Base-by-base conservation (phyloP, 2,113 vertebrate species). In the Catagonus wagneri region DNA sequence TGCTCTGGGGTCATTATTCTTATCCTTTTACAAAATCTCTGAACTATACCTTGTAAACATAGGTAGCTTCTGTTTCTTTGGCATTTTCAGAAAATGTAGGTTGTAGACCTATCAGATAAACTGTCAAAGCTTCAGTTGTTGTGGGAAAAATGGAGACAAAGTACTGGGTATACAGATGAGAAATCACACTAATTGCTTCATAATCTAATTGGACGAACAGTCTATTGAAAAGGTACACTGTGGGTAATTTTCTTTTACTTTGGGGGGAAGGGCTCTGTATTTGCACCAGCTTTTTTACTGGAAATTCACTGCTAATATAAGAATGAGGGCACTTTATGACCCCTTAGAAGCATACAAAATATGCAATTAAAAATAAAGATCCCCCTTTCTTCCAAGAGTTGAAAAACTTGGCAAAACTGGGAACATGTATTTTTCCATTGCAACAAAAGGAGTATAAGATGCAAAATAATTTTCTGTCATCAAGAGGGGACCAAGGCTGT, bases 51-150 rank as follows among this genome's bases (percentile, higher is more conserved):
- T 80, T 85, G 83, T 36, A 97, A 94, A 85, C 7, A 89, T 25
- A 80, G 54, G 2, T 65, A 63, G 0, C 52, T 94, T 93, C 4
- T 32, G 0, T 89, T 95, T 95, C 91, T 96, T 94, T 89, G 79
- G 14, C 34, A 92, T 75, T 95, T 92, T 32, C 80, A 79, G 25
- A 78, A 97, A 96, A 97, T 86, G 27, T 29, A 95, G 80, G 85
- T 84, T 96, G 97, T 69, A 23, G 58, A 25, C 61, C 16, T 6
- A 50, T 71, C 44, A 96, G 75, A 81, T 15, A 20, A 16, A 86
- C 66, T 74, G 61, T 69, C 87, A 89, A 96, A 95, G 2, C 68
- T 85, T 20, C 83, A 95, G 84, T 95, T 95, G 56, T 23, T 96
- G 71, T 83, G 56, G 36, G 20, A 29, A 8, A 79, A 92, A 96